Base-by-base conservation (phyloP, 2,888 invertebrate genomes). In the Nasonia oneida region DNA sequence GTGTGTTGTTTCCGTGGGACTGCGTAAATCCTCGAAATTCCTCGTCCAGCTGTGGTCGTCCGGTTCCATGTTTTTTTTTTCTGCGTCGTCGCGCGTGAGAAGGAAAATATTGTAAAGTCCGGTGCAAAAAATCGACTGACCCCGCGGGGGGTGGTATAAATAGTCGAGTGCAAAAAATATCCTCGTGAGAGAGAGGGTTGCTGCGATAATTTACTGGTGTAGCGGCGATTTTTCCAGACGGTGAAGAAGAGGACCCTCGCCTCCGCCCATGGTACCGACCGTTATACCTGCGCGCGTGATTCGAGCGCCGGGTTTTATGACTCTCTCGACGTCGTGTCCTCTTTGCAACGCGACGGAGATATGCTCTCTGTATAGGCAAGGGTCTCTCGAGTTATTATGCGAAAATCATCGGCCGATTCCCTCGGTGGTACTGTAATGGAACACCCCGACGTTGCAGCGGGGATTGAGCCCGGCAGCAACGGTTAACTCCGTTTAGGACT, bases 401-500 rank as follows among this genome's bases (percentile, higher is more conserved):
- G 81, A 81, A 67, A 67, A 81, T 81, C 23, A 81, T 81, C 73
- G 73, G 23, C 47, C 42, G 73, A 73, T 73, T 73, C n/a, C 47
- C 73, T n/a, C n/a, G 8, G 67, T 23, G 29, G 37, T 15, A 33
- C 79, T 23, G 80, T 80, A 80, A 71, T 78, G 37, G 67, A 67
- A 57, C 42, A 61, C 29, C 33, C 12, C 42, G 53, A 29, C n/a
- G 37, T 5, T 37, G 37, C 37, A 61, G 53, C 3, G n/a, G 50
- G 50, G 14, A 50, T 39, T 23, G 61, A 39, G 39, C 4, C 0
- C 29, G 23, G 64, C 12, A 10, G 6, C 42, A 71, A 80, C 70
- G 81, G 81, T 74, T 74, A 81, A 81, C 81, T 81, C 57, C 81
- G 47, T 61, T 74, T 39, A 81, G 50, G 79, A 79, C 15, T 50